Conservation (phyloP, 2,797 vertebrate species). For the Enteromius viviparus region DNA sequence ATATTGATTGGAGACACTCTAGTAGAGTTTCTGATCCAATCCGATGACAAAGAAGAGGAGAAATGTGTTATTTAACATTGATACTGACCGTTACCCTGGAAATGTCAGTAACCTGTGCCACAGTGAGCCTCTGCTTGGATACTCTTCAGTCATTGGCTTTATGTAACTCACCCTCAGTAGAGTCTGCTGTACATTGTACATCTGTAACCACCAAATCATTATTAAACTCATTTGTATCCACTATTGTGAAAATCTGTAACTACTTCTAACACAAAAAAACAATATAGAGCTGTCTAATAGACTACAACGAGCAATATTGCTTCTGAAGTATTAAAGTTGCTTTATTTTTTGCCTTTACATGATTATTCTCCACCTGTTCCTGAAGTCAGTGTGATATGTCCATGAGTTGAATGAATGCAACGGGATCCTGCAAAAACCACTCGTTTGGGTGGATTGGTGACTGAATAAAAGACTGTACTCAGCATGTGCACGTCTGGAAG, state of each 20-base stretch:
- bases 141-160: constrained; percentile 62
- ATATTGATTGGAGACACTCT: constrained; percentile 2
- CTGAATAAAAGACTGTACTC: constrained; percentile 6
- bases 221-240: constrained; percentile 85
- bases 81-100: constrained; percentile 34
- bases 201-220: constrained; percentile 80
- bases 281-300: constrained; percentile 67
- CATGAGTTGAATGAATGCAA: constrained; percentile 4
- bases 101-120: constrained; percentile 78
- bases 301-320: constrained; percentile 28
- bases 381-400: constrained; percentile 18
- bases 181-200: constrained; percentile 76
- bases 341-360: constrained; percentile 41
- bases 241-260: constrained; percentile 87
- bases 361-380: constrained; percentile 13
- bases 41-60: not conserved
- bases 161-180: constrained; percentile 63
- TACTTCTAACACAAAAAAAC: constrained; percentile 73
- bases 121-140: constrained; percentile 72
- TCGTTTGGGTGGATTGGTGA: constrained; percentile 11
- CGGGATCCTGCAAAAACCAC: not conserved
- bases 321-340: constrained; percentile 42
- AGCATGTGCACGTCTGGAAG: not conserved
- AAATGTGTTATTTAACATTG: constrained; percentile 21
- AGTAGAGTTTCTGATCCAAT: not conserved